phyloP scores from a whole-genome alignment of 1,140 invertebrate species.

The Phocides pigmalion region DNA sequence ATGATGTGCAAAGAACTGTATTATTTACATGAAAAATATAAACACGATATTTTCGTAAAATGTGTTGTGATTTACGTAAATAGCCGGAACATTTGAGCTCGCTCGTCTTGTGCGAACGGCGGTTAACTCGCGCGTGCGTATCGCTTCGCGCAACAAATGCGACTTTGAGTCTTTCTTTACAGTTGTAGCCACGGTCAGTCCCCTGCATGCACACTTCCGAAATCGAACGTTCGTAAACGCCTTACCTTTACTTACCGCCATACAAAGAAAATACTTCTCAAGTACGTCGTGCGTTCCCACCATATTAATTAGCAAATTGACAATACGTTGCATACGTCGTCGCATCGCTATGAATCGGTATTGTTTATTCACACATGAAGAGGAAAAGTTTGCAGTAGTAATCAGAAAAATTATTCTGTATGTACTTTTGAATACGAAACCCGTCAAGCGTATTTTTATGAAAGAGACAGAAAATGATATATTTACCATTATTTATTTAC shows the following conservation, averaged over 20 bases:
- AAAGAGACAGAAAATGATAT: no score
- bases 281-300: conserved; percentile 47
- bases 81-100: conserved; percentile 32
- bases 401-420: background rate
- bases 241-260: conserved; percentile 18
- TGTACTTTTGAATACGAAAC: background rate
- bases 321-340: conserved; percentile 45
- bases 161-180: conserved; percentile 44
- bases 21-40: conserved; percentile 13
- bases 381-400: conserved; percentile 12
- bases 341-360: conserved; percentile 52
- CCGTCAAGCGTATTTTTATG: background rate
- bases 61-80: conserved; percentile 42
- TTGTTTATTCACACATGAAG: conserved; percentile 41
- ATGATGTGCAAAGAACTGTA: conserved; percentile 33
- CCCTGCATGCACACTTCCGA: conserved; percentile 33
- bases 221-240: conserved; percentile 22
- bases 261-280: conserved; percentile 36
- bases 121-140: conserved; percentile 58
- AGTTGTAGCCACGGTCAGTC: conserved; percentile 30
- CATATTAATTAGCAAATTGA: conserved; percentile 40
- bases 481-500: no score
- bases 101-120: conserved; percentile 44
- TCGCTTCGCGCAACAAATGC: conserved; percentile 69
- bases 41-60: background rate